Evolutionary conservation across 2,888 invertebrate genomes (phyloP).

Genomic region (Phengaris alcon): DNA sequence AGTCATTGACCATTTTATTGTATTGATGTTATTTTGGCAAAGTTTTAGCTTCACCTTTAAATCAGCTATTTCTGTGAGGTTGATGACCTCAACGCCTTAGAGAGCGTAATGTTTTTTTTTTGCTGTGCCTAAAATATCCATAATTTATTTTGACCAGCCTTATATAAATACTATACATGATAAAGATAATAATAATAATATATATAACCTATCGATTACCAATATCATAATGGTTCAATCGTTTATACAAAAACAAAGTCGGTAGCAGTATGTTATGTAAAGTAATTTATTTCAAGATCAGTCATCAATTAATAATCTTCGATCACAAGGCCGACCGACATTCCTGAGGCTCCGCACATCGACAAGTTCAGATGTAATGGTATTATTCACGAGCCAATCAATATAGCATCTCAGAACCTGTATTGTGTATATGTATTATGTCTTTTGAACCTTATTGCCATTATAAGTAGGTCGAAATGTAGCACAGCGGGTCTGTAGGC

Average conservation of each 20-base stretch:
- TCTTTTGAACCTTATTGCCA: not conserved
- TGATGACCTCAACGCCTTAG: too few species aligned
- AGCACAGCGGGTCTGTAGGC: not conserved
- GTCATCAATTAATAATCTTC: slow-evolving; percentile 27
- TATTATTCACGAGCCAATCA: slow-evolving; percentile 5
- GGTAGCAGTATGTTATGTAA: slow-evolving; percentile 12
- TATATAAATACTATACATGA: too few species aligned
- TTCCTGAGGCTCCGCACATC: slow-evolving; percentile 1
- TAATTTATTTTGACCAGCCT: too few species aligned
- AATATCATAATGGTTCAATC: not conserved
- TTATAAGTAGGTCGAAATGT: not conserved
- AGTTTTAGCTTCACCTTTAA: too few species aligned
- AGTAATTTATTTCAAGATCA: slow-evolving; percentile 25
- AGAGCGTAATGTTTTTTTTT: too few species aligned
- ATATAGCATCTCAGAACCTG: not conserved
- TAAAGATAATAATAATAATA: too few species aligned
- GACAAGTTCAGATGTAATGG: slow-evolving; percentile 6
- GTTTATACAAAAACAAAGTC: not conserved
- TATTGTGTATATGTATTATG: too few species aligned
- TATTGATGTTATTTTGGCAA: too few species aligned
- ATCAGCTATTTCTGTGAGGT: too few species aligned
- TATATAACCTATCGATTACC: too few species aligned
- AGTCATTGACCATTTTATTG: too few species aligned
- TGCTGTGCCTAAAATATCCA: too few species aligned
- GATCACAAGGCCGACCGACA: slow-evolving; percentile 8